phyloP scores from a whole-genome alignment of 2,113 vertebrate species.

The Albula goreensis region DNA sequence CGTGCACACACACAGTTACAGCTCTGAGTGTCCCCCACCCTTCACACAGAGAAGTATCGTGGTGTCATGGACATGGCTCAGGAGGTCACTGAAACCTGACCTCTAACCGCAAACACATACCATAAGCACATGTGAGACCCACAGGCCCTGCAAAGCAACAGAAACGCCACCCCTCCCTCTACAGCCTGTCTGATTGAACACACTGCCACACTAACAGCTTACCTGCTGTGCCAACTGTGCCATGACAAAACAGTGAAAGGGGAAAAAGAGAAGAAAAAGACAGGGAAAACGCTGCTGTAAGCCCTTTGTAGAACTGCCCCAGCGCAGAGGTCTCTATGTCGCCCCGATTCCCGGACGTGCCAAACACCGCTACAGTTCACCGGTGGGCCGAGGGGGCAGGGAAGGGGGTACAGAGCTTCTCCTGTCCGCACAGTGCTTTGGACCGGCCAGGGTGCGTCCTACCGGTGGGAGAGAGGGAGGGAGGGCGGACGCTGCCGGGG shows the following conservation, averaged over 20 bases:
- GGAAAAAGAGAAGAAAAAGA: background rate
- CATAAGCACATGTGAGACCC: background rate
- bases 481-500: constrained; percentile 2
- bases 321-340: background rate
- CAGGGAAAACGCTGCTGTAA: no score
- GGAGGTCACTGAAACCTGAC: background rate
- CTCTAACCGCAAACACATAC: background rate
- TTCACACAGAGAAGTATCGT: no score
- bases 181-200: background rate
- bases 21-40: no score
- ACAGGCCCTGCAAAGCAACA: background rate
- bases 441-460: background rate
- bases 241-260: background rate
- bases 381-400: background rate
- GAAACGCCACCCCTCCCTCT: background rate
- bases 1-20: no score
- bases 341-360: background rate
- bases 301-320: background rate
- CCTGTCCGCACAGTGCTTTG: background rate
- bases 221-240: background rate
- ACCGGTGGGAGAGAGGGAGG: background rate
- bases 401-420: background rate
- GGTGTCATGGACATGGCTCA: background rate
- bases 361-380: background rate
- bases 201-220: background rate